Evolutionary conservation across 30 jellyfish, hydroid and myxozoan genomes (phyloP), one percentile per base, ranked within the genome.

Genomic region (Clytia hemisphaerica): DNA sequence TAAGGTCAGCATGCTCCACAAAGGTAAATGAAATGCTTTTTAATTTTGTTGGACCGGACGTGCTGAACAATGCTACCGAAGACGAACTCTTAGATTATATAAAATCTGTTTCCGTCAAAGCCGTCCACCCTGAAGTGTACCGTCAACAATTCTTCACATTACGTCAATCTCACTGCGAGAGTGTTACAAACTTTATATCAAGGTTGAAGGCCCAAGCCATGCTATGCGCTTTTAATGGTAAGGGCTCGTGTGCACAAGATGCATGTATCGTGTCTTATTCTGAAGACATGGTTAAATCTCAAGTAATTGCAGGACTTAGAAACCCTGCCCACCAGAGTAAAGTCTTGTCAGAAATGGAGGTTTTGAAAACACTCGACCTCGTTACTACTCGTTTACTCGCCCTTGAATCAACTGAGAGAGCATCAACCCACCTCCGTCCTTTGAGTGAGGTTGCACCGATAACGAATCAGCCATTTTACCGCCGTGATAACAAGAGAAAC

Each of bases 101-200:
- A 5, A 22, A 31, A 28, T 70, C 82, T 0, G 78, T 68, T 5
- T 35, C 82, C 6, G 79, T 53, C 67, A 70, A 31, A 18, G 33
- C 50, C 0, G 50, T 66, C n/a, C 74, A 66, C 36, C 70, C 70
- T 6, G 78, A 70, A 34, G 82, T 70, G 10, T 32, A 70, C 59
- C 78, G 82, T 7, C 82, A 70, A 36, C 67, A 48, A 45, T 49
- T 47, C 61, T 45, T 30, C 38, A 4, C 27, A 5, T 31, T 70
- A 0, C 22, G 27, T 1, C 82, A 70, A 30, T 16, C 49, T 21
- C 66, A 70, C 9, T 78, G 82, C 34, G 76, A 47, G 76, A 18
- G 49, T 15, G 33, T 53, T 34, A 70, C 61, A 5, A 62, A 47
- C 25, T 49, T 50, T 24, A 59, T 70, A 1, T 36, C 79, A 5